Evolutionary conservation across 2,888 invertebrate genomes (phyloP).

Genomic region (Portevinia maculata): DNA sequence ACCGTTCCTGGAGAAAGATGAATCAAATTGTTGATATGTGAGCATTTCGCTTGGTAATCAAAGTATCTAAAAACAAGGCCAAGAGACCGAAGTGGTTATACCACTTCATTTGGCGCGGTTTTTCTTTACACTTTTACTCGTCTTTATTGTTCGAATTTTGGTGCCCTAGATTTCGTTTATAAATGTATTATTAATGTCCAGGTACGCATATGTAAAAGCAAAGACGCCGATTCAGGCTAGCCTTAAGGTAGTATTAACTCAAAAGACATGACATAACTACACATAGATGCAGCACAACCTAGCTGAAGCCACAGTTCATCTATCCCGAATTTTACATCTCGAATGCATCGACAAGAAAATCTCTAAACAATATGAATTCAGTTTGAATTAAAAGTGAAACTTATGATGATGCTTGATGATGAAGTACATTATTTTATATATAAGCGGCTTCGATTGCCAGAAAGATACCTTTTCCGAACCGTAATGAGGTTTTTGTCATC

Average conservation of each 20-base stretch:
- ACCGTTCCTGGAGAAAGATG: neutral
- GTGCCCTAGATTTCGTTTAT: constrained; percentile 63
- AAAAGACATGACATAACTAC: constrained; percentile 56
- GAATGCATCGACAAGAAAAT: constrained; percentile 25
- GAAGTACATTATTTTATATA: neutral
- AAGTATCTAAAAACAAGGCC: constrained; percentile 49
- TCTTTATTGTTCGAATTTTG: constrained; percentile 44
- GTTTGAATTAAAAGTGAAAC: constrained; percentile 46
- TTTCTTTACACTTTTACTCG: constrained; percentile 1
- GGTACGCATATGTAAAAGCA: constrained; percentile 26
- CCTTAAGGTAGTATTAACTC: constrained; percentile 56
- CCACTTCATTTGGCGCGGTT: constrained; percentile 22
- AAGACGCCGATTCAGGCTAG: constrained; percentile 20
- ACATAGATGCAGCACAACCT: constrained; percentile 1
- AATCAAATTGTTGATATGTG: neutral
- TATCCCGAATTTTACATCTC: constrained; percentile 37
- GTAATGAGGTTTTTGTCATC: constrained; percentile 13
- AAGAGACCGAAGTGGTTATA: constrained; percentile 48
- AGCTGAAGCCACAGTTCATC: constrained; percentile 52
- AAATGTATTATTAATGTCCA: constrained; percentile 67
- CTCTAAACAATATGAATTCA: constrained; percentile 34
- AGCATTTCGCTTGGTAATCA: constrained; percentile 22
- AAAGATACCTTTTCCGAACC: constrained; percentile 4
- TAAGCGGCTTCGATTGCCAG: constrained; percentile 3
- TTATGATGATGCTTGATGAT: constrained; percentile 17